Evolutionary conservation across 2,888 invertebrate species (phyloP).

Genomic region (Drosophila paramelanica): DNA sequence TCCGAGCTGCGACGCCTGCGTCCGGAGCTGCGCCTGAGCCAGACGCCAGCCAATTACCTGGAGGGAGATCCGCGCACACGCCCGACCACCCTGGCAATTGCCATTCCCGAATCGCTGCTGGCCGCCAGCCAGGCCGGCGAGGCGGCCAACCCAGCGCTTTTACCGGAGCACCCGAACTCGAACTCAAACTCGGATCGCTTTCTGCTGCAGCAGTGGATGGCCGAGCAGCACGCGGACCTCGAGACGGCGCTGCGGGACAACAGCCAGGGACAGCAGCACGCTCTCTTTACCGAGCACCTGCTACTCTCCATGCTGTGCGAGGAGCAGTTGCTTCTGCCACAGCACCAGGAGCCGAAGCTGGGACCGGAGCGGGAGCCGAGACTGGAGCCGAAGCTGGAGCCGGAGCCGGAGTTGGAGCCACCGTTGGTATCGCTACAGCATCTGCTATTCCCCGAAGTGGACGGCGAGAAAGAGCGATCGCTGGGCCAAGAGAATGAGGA

Average conservation of each 20-base stretch:
- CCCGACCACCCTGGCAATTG: conserved; percentile 27
- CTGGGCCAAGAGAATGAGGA: conserved; percentile 5
- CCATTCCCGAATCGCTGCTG: conserved; percentile 10
- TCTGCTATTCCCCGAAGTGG: not conserved
- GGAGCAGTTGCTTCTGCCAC: conserved; percentile 39
- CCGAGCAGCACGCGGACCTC: conserved; percentile 23
- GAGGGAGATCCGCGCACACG: conserved; percentile 32
- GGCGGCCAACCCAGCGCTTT: not conserved
- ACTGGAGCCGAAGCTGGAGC: not conserved
- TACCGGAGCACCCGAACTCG: not conserved
- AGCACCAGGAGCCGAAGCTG: not conserved
- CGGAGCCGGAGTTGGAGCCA: not conserved
- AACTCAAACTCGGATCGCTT: conserved; percentile 28
- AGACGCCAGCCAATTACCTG: conserved; percentile 17
- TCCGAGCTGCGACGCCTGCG: conserved; percentile 48
- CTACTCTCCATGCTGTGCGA: conserved; percentile 63
- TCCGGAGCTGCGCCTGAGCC: conserved; percentile 18
- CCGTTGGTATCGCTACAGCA: not conserved
- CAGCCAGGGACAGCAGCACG: conserved; percentile 19
- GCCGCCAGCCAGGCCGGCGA: no score
- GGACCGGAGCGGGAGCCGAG: no score
- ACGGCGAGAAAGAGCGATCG: not conserved
- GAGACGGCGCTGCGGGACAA: conserved; percentile 1
- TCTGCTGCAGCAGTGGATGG: conserved; percentile 49
- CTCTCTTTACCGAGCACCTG: conserved; percentile 56